A percentile compares a stretch with the other conserved stretches of the same genome.
Evolutionary conservation across 1,140 invertebrate genomes (phyloP).

Genomic region (Mactra quadrangularis): DNA sequence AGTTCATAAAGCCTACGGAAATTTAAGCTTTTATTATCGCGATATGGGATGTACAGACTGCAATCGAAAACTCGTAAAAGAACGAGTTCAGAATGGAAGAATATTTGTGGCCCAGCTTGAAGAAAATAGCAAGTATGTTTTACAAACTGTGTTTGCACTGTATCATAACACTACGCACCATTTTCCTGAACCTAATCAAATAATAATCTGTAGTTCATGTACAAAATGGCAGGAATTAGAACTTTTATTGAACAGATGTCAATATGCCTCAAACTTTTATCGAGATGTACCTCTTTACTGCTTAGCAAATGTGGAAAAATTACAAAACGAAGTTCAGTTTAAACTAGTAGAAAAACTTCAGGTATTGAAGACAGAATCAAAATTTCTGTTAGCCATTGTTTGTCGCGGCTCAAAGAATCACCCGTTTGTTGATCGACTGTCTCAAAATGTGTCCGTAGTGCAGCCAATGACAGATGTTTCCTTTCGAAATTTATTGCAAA

Average conservation of each 20-base stretch:
- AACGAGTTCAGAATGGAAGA: slow-evolving; percentile 51
- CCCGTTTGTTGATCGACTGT: slow-evolving; percentile 60
- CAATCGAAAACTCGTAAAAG: slow-evolving; percentile 4
- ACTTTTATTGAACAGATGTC: slow-evolving; percentile 59
- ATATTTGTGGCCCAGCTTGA: slow-evolving; percentile 47
- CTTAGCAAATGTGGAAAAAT: slow-evolving; percentile 65
- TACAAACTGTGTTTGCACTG: slow-evolving; percentile 64
- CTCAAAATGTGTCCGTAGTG: not conserved
- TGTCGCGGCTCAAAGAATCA: slow-evolving; percentile 60
- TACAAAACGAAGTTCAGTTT: slow-evolving; percentile 56
- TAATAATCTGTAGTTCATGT: slow-evolving; percentile 62
- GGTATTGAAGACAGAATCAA: not conserved
- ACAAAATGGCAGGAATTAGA: slow-evolving; percentile 63
- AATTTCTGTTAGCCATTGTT: slow-evolving; percentile 48
- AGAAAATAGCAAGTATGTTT: slow-evolving; percentile 54
- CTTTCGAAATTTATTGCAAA: slow-evolving; percentile 28
- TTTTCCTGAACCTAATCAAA: slow-evolving; percentile 63
- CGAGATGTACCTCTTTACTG: slow-evolving; percentile 43
- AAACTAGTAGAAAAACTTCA: slow-evolving; percentile 54
- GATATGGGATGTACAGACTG: not conserved
- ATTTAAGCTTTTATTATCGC: not conserved
- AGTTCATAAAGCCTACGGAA: slow-evolving; percentile 13
- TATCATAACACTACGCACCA: slow-evolving; percentile 62
- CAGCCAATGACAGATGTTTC: slow-evolving; percentile 40
- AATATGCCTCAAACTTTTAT: not conserved